phyloP scores from a whole-genome alignment of 2,113 vertebrate genomes.

The Lagopus leucura region DNA sequence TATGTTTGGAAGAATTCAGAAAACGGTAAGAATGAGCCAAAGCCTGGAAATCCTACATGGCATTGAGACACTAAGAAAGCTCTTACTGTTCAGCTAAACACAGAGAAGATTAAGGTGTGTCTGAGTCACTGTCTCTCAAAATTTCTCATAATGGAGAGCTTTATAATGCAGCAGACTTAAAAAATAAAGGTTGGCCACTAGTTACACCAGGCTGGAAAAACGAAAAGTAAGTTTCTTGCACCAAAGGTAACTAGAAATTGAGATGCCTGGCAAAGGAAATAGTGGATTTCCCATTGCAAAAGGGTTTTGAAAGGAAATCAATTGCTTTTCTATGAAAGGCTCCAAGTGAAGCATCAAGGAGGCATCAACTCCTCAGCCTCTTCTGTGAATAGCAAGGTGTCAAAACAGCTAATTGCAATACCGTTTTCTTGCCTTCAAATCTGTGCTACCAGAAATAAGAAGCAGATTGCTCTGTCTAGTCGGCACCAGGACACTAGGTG shows the following conservation, averaged over 20 bases:
- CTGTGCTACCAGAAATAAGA: neutral
- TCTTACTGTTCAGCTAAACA: neutral
- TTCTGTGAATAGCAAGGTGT: accelerated
- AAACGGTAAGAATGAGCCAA: neutral
- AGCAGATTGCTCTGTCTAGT: neutral
- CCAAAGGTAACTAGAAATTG: neutral
- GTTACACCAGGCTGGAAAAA: neutral
- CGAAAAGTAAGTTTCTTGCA: accelerated
- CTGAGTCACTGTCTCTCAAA: neutral
- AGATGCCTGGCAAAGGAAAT: neutral
- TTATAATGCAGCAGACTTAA: neutral
- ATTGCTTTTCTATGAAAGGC: neutral
- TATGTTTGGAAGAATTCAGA: neutral
- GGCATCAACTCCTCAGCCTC: neutral
- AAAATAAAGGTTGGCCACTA: neutral
- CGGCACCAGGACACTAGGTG: conserved; percentile 32
- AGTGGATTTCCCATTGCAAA: neutral
- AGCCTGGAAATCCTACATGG: neutral
- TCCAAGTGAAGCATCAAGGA: neutral
- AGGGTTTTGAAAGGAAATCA: accelerated
- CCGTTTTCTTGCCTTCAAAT: neutral
- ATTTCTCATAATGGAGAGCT: neutral
- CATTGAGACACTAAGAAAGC: neutral
- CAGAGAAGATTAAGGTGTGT: neutral
- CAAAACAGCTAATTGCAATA: accelerated